Evolutionary conservation across 2,113 vertebrate genomes (phyloP), one percentile per base, ranked within the genome.

Genomic region (Columbina picui): DNA sequence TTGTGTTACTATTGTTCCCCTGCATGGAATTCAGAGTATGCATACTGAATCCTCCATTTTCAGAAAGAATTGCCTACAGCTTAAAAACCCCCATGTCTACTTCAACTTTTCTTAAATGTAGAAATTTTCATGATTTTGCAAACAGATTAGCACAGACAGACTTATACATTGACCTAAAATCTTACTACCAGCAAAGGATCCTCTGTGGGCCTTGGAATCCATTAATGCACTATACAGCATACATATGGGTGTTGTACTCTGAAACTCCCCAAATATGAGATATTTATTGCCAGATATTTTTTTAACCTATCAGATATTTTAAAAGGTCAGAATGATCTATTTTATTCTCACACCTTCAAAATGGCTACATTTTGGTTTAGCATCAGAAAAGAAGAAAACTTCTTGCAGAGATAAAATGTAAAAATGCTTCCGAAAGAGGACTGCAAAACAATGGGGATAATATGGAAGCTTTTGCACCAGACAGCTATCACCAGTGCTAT

Each of bases 401-500:
- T 59, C 21, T 45, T 80, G n/a, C 7, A 34, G 53, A 77, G 25
- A 50, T 34, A 60, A 83, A 85, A 85, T 10, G 8, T 14, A 43
- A 76, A 83, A 91, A 29, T 1, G 3, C 16, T 70, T 63, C 34
- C 68, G 49, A 43, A 81, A 89, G 34, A 68, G 27, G 32, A 61
- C 1, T n/a, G 43, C 6, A 64, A 36, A 84, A 67, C 0, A 3
- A 65, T 5, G 10, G 23, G 15, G 13, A 5, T 4, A 16, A 13
- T 5, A 55, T 3, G 18, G 73, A 74, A 76, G 77, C 26, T 47
- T 36, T 22, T 25, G 57, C 10, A 64, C 21, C 59, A 27, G 27
- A 89, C 27, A 77, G 32, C 19, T 52, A 25, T 19, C 36, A 39
- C 8, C 0, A 3, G 16, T 73, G 53, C 3, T 4, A 41, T 8